Evolutionary conservation across 2,797 vertebrate genomes (phyloP), one percentile per base, ranked within the genome.

Genomic region (Hylomyscus alleni): DNA sequence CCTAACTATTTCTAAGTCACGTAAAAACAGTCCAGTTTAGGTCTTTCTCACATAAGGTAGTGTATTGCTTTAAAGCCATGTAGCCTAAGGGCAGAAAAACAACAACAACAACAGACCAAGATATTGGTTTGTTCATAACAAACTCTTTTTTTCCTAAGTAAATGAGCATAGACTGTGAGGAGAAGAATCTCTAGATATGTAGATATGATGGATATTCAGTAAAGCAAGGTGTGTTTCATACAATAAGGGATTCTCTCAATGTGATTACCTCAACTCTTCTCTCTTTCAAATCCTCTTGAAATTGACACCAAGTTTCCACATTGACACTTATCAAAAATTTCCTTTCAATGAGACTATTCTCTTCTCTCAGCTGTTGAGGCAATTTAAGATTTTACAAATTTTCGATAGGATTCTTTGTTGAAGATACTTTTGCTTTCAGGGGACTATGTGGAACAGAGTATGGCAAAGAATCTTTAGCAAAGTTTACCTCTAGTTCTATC

Each of bases 341-440:
- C 95, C 78, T 97, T 85, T 98, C 97, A 98, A 90, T 97, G 56
- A 94, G 89, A 96, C 62, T 56, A 97, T 98, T 98, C 87, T 98
- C 88, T 93, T 84, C 47, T 87, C 95, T 98, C 98, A 98, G 98
- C 97, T 98, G 96, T 97, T 98, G 95, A n/a, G 96, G 31, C 84
- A 95, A 95, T 97, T 97, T 97, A 87, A 81, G 84, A n/a, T 98
- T 98, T 98, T 96, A 93, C 56, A 67, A 95, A 88, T 60, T 97
- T 65, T 86, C 94, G 83, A 95, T 73, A 88, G 3, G 56, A 95
- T 29, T 83, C 47, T 97, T 94, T 86, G 62, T 76, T 96, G 88
- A 96, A 93, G 29, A 54, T 75, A 94, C 91, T 97, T 96, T 60
- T 95, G 11, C 11, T 83, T 97, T 97, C 93, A 92, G 90, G 97